Base-by-base conservation (phyloP, 1,140 invertebrate species). In the Tenebrio molitor region DNA sequence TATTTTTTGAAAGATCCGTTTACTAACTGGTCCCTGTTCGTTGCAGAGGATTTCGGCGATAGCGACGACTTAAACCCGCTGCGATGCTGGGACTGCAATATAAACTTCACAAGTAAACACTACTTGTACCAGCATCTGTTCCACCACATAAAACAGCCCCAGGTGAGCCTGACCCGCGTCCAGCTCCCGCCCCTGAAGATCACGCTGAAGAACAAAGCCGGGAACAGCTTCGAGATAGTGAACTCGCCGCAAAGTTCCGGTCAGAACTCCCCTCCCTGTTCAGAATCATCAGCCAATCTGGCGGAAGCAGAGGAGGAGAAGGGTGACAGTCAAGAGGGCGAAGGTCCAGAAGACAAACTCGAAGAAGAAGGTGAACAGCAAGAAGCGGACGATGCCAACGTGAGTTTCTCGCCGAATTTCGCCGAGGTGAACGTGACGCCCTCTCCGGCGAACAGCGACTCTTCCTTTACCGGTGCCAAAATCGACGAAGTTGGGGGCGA, bases 201-300 rank as follows among this genome's bases (percentile, higher is more conserved):
- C 15, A 81, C 78, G n/a, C 53, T 81, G 23, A 81, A 77, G 41
- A 65, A 36, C 58, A 77, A 69, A 15, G 67, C 39, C 23, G 73
- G 73, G 1, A 79, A 80, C 65, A 79, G 69, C 39, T 81, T 81
- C 50, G 80, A 81, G 67, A 77, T 81, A 8, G 69, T 81, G 8
- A 74, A 68, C 17, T 79, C 79, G 1, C 76, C 78, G 15, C 12
- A 41, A 5, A 12, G 36, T 2, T 29, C 25, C 25, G 8, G 25
- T 29, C 25, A 29, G 25, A 14, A 53, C 7, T 74, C 72, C 7
- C 63, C 69, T 15, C 2, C 58, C 5, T 6, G 34, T 36, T 10
- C n/a, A 15, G 14, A 58, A 33, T 10, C 19, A 53, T n/a, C 12
- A 5, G 15, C 10, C 53, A 69, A 73, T 62, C 64, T 64, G 58